A percentile compares a stretch with the other conserved stretches of the same genome.
Evolutionary conservation across 2,797 vertebrate species (phyloP).

Genomic region (Neosalanx taihuensis): DNA sequence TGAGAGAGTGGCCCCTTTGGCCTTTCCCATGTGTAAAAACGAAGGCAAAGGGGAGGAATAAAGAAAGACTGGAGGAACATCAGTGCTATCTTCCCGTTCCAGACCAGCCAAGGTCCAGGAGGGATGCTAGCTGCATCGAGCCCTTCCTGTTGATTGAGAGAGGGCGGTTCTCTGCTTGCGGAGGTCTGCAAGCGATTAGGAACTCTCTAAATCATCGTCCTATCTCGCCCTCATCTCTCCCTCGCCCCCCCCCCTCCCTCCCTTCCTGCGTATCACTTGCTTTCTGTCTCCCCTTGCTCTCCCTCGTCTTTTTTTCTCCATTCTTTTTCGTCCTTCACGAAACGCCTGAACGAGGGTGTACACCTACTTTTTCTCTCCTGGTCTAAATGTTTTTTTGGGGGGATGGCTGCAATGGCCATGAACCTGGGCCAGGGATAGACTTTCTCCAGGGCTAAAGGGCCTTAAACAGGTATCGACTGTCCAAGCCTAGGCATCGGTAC

Average conservation of each 20-base stretch:
- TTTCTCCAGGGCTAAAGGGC: too few species aligned
- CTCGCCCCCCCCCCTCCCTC: not conserved
- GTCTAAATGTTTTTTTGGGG: constrained; percentile 69
- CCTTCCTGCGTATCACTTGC: not conserved
- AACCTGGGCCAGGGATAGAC: too few species aligned
- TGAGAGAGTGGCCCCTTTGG: too few species aligned
- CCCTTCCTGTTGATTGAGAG: too few species aligned
- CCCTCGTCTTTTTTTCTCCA: constrained; percentile 18
- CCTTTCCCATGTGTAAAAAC: not conserved
- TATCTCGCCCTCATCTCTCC: not conserved
- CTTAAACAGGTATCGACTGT: not conserved
- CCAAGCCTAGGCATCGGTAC: not conserved
- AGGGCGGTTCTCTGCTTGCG: too few species aligned
- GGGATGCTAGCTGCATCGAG: too few species aligned
- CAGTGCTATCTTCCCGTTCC: too few species aligned
- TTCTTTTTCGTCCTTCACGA: constrained; percentile 22
- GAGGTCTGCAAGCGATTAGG: too few species aligned
- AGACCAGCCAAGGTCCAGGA: not conserved
- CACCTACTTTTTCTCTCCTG: constrained; percentile 57
- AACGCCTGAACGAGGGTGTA: constrained; percentile 54
- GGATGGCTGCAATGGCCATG: too few species aligned
- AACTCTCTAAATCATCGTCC: too few species aligned
- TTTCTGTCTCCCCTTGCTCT: not conserved
- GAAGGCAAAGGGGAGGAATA: not conserved
- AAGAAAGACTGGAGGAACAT: not conserved